Base-by-base conservation (phyloP, 37 sponge, comb jelly and placozoan species). In the Sycon ciliatum region DNA sequence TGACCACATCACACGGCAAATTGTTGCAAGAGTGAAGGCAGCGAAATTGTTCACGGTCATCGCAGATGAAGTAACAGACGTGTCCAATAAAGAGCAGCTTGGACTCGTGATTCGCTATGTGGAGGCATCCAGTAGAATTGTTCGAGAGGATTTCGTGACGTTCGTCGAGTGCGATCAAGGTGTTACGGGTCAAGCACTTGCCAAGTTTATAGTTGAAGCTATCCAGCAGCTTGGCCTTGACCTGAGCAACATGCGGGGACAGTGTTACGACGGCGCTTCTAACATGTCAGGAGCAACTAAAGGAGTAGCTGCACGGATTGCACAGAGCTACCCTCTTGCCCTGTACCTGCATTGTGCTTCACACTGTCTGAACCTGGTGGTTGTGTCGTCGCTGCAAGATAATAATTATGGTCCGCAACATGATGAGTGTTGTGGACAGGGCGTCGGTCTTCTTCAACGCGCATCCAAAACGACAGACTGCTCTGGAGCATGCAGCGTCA, bases 31-130 rank as follows among this genome's bases (percentile, higher is more conserved):
- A n/a, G n/a, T n/a, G n/a, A n/a, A n/a, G n/a, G n/a, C n/a, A n/a
- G n/a, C n/a, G n/a, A n/a, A n/a, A n/a, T n/a, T n/a, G 16, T 78
- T 71, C 54, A 78, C 79, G 13, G 36, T 78, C 9, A 78, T 78
- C 16, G 72, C 82, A 28, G 68, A 77, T 68, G 82, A 81, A 76
- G 28, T 28, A 56, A 81, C 82, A 22, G 82, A 81, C 33, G n/a
- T 34, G n/a, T n/a, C n/a, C n/a, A n/a, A n/a, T n/a, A n/a, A n/a
- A n/a, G n/a, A n/a, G n/a, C n/a, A n/a, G n/a, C n/a, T n/a, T n/a
- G n/a, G n/a, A n/a, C n/a, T n/a, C n/a, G n/a, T n/a, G n/a, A n/a
- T n/a, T n/a, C n/a, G n/a, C n/a, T n/a, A n/a, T n/a, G n/a, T n/a
- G n/a, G n/a, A n/a, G n/a, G n/a, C n/a, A n/a, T n/a, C n/a, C n/a